Conservation (phyloP, 2,888 invertebrate genomes). For the Cactoblastis cactorum region DNA sequence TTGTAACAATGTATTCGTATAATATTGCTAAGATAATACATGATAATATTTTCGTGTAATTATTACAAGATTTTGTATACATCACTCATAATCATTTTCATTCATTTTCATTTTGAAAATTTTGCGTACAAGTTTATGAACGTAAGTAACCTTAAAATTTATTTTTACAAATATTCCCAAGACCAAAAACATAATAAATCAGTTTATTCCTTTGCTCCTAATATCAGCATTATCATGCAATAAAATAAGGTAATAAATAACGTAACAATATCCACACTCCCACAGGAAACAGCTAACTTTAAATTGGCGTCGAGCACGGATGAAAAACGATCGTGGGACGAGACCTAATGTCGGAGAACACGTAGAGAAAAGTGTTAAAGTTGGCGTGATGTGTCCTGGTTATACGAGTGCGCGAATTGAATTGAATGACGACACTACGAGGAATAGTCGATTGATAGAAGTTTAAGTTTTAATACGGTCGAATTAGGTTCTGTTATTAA, state of each 20-base stretch:
- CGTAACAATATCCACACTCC: neutral
- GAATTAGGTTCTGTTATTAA: neutral
- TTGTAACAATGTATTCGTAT: no score
- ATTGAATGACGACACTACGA: neutral
- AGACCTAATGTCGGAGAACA: neutral
- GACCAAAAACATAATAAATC: no score
- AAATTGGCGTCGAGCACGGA: neutral
- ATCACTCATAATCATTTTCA: neutral
- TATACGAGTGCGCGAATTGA: neutral
- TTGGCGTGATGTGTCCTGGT: neutral
- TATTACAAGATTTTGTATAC: no score
- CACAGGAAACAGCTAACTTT: neutral
- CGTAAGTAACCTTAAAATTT: no score
- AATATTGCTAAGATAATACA: no score
- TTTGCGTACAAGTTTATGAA: no score
- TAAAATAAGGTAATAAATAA: neutral
- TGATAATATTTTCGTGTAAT: no score
- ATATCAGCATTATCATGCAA: neutral
- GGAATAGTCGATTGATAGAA: no score
- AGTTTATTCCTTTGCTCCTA: neutral
- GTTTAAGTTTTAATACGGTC: no score
- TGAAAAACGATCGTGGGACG: neutral
- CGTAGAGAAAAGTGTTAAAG: slow-evolving; percentile 4
- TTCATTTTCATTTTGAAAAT: no score
- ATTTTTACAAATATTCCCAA: no score